phyloP scores from a whole-genome alignment of 2,797 vertebrate genomes.

The Danionella dracula region DNA sequence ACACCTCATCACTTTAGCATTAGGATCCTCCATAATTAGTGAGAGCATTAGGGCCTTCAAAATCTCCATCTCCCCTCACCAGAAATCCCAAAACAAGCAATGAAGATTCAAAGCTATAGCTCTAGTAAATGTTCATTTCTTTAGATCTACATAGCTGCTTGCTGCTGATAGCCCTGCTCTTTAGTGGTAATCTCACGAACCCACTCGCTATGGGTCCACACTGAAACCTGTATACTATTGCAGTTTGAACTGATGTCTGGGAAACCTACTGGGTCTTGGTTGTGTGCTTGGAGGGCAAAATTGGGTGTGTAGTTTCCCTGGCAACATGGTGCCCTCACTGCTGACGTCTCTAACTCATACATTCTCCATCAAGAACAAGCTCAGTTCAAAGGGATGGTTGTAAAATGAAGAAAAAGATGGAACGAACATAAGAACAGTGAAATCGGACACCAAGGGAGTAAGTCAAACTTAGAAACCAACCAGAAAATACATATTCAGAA shows the following conservation, averaged over 20 bases:
- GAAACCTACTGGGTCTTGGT: slow-evolving; percentile 4
- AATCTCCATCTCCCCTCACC: slow-evolving; percentile 12
- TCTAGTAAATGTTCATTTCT: slow-evolving; percentile 8
- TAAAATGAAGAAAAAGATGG: slow-evolving; percentile 36
- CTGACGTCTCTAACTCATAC: slow-evolving; percentile 32
- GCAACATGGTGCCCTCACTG: slow-evolving; percentile 35
- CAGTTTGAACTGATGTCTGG: slow-evolving; percentile 22
- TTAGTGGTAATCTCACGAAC: slow-evolving; percentile 22
- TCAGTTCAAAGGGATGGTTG: slow-evolving; percentile 33
- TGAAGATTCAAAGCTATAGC: slow-evolving; percentile 3
- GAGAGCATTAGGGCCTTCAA: slow-evolving; percentile 1
- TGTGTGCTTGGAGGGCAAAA: slow-evolving; percentile 30
- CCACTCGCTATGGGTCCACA: too few species aligned
- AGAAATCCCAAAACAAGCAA: slow-evolving; percentile 3
- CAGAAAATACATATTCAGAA: slow-evolving; percentile 29
- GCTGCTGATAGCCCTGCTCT: slow-evolving; percentile 13
- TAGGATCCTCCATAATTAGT: background rate
- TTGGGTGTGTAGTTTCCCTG: slow-evolving; percentile 40
- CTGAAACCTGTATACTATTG: too few species aligned
- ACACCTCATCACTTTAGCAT: background rate
- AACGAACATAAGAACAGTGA: slow-evolving; percentile 38
- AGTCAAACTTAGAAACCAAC: slow-evolving; percentile 32
- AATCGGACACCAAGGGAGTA: slow-evolving; percentile 33
- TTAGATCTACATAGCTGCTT: slow-evolving; percentile 5
- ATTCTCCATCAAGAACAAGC: slow-evolving; percentile 37